phyloP scores from a whole-genome alignment of 2,797 vertebrate species.

The Holocentrus rufus region DNA sequence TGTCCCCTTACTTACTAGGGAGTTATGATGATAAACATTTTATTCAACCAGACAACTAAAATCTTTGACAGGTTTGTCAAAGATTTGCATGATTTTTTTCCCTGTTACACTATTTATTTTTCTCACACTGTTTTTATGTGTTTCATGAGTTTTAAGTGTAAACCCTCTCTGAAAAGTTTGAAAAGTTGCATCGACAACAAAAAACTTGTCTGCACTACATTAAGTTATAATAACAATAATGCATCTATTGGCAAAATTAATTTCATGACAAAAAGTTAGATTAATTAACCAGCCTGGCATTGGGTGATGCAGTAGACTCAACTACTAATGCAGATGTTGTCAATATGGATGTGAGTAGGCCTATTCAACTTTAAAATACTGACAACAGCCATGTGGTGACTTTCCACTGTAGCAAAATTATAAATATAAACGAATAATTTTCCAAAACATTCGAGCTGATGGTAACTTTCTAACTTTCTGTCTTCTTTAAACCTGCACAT shows the following conservation, averaged over 20 bases:
- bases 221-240: no score
- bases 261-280: neutral
- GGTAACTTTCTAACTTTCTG: neutral
- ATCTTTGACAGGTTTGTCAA: no score
- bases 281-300: neutral
- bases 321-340: neutral
- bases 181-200: neutral
- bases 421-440: neutral
- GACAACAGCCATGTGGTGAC: neutral
- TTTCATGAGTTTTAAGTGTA: no score
- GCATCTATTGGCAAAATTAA: no score
- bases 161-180: no score
- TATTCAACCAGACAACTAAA: no score
- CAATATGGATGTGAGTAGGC: neutral
- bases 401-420: conserved; percentile 8
- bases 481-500: neutral
- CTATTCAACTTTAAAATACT: neutral
- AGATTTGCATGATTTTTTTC: no score
- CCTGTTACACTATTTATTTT: no score
- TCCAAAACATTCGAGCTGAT: neutral
- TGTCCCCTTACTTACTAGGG: no score
- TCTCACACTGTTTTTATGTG: no score
- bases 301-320: neutral
- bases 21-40: no score
- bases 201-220: no score